phyloP scores from a whole-genome alignment of 2,888 invertebrate genomes.

The Thyatira batis region DNA sequence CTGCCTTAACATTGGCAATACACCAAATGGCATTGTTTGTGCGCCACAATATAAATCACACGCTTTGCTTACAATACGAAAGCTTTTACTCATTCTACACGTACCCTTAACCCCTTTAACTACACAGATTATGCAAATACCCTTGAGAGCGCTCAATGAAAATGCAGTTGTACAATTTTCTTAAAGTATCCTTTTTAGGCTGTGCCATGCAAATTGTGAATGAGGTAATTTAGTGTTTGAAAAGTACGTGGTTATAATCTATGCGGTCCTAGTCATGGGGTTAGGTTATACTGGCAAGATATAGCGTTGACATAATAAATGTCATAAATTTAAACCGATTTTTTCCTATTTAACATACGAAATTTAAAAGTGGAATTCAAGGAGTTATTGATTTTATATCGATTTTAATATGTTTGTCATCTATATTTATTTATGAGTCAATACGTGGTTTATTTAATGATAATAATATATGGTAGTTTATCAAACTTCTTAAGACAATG shows the following conservation, averaged over 20 bases:
- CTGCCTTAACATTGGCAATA: slow-evolving; percentile 47
- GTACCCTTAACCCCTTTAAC: slow-evolving; percentile 48
- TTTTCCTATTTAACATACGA: too few species aligned
- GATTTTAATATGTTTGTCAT: neutral
- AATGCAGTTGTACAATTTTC: slow-evolving; percentile 16
- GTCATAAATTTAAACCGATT: too few species aligned
- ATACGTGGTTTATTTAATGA: too few species aligned
- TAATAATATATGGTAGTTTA: neutral
- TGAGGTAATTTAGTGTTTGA: slow-evolving; percentile 22
- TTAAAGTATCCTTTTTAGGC: slow-evolving; percentile 18
- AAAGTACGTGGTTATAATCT: slow-evolving; percentile 26
- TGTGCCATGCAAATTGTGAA: slow-evolving; percentile 23
- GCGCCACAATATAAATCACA: slow-evolving; percentile 78
- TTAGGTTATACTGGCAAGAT: slow-evolving; percentile 13
- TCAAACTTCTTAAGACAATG: slow-evolving; percentile 27
- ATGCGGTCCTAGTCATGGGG: slow-evolving; percentile 19
- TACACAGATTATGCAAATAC: slow-evolving; percentile 28
- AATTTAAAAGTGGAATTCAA: too few species aligned
- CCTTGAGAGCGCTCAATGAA: slow-evolving; percentile 7
- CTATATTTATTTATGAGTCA: too few species aligned
- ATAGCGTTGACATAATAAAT: too few species aligned
- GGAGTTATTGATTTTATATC: neutral
- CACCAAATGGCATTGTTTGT: slow-evolving; percentile 68
- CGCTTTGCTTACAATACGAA: slow-evolving; percentile 41
- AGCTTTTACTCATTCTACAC: slow-evolving; percentile 46